phyloP scores from a whole-genome alignment of 2,113 vertebrate genomes.

The Cyrtonyx montezumae region DNA sequence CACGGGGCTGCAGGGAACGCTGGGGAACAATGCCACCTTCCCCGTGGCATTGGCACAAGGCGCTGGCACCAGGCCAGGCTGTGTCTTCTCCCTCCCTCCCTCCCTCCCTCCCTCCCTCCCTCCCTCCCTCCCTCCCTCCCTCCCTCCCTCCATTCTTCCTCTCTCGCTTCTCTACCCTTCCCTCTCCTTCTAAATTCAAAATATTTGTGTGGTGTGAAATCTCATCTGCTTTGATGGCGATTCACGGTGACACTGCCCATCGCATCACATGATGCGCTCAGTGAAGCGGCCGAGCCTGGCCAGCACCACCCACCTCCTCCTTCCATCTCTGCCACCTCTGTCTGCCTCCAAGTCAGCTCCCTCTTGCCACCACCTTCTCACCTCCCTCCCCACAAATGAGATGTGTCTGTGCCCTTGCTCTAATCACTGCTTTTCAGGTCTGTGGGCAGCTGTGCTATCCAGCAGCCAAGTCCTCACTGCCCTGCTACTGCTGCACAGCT shows the following conservation, averaged over 20 bases:
- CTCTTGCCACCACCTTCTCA: not conserved
- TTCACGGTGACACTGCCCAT: constrained; percentile 28
- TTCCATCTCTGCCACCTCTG: not conserved
- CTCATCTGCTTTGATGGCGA: not conserved
- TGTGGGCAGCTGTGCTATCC: not conserved
- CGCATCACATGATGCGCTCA: not conserved
- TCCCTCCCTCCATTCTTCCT: constrained; percentile 13
- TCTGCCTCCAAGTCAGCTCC: not conserved
- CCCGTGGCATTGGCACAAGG: constrained; percentile 29
- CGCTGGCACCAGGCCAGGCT: not conserved
- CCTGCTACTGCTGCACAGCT: not conserved
- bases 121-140: no score
- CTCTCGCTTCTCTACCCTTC: constrained; percentile 9
- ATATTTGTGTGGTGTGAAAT: constrained; percentile 56
- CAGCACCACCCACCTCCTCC: not conserved
- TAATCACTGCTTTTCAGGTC: not conserved
- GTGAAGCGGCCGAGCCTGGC: fast-evolving
- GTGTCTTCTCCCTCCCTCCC: constrained; percentile 38
- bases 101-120: no score
- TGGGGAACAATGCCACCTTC: constrained; percentile 42
- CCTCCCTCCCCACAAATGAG: not conserved
- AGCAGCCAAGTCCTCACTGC: not conserved
- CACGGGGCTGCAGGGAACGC: not conserved
- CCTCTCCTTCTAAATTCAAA: constrained; percentile 47
- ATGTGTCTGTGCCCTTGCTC: not conserved